phyloP scores from a whole-genome alignment of 1,140 invertebrate genomes.

The Thrips palmi region DNA sequence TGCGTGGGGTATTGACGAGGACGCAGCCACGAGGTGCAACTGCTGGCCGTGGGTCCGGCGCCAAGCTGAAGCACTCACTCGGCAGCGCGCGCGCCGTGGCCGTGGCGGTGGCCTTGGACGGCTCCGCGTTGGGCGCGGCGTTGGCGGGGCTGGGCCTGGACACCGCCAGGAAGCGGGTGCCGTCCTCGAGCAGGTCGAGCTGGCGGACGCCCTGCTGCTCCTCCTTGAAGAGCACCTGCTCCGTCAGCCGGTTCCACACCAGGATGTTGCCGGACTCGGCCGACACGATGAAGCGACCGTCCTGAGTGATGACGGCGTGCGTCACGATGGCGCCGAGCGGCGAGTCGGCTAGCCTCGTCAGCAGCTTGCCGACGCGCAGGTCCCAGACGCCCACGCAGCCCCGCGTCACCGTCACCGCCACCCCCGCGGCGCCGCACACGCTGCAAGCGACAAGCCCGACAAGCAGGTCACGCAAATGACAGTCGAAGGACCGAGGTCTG shows the following conservation, averaged over 20 bases:
- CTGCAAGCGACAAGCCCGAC: conserved; percentile 28
- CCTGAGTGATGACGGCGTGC: conserved; percentile 69
- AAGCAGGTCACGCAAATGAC: too few species aligned
- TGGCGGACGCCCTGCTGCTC: conserved; percentile 73
- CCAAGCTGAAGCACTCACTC: conserved; percentile 29
- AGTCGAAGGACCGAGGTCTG: neutral
- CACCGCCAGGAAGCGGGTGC: conserved; percentile 68
- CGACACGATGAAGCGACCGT: conserved; percentile 68
- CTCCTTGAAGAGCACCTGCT: conserved; percentile 67
- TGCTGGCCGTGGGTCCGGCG: too few species aligned
- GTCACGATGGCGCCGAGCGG: conserved; percentile 89
- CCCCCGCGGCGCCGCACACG: conserved; percentile 46
- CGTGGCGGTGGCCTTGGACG: conserved; percentile 38
- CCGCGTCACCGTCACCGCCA: conserved; percentile 76
- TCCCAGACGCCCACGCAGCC: conserved; percentile 93
- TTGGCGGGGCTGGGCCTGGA: conserved; percentile 38
- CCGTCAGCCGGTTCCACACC: conserved; percentile 76
- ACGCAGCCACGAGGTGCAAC: too few species aligned
- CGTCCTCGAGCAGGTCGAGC: conserved; percentile 64
- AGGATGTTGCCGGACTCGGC: conserved; percentile 84
- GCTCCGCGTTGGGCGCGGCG: conserved; percentile 25
- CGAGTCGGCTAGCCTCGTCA: conserved; percentile 75
- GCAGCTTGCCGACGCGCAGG: conserved; percentile 62
- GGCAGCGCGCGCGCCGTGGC: conserved; percentile 48
- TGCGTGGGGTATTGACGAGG: neutral